Evolutionary conservation across 2,113 vertebrate genomes (phyloP).

Genomic region (Psilopsiagon aymara): DNA sequence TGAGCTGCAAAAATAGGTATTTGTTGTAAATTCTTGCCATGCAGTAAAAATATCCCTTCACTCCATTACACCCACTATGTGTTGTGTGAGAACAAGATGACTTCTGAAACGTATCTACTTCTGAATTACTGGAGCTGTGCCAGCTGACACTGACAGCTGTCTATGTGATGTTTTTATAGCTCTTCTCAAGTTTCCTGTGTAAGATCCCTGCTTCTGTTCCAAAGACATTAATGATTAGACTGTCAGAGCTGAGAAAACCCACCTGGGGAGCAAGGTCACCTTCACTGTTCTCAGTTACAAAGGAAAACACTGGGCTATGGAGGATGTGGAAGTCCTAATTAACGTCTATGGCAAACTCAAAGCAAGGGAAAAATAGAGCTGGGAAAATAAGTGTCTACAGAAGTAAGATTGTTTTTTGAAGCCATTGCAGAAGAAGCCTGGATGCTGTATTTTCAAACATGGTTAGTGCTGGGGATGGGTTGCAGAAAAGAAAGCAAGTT

Average conservation of each 20-base stretch:
- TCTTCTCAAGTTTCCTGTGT: background rate
- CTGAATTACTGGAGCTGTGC: background rate
- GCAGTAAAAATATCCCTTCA: background rate
- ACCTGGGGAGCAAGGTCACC: slow-evolving; percentile 54
- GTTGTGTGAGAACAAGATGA: background rate
- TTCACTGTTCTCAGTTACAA: background rate
- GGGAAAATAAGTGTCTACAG: background rate
- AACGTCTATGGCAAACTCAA: background rate
- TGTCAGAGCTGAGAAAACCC: slow-evolving; percentile 53
- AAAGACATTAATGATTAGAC: slow-evolving; percentile 59
- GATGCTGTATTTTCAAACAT: slow-evolving; percentile 30
- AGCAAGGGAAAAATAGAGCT: background rate
- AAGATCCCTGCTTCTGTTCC: slow-evolving; percentile 37
- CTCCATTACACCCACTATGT: background rate
- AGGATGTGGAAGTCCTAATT: slow-evolving; percentile 50
- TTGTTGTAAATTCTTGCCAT: background rate
- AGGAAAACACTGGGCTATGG: slow-evolving; percentile 1
- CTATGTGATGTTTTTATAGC: slow-evolving; percentile 6
- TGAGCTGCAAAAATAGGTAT: background rate
- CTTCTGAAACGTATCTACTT: background rate
- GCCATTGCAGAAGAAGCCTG: background rate
- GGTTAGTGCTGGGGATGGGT: slow-evolving; percentile 33
- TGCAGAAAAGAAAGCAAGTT: slow-evolving; percentile 6
- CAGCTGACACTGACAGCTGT: slow-evolving; percentile 35
- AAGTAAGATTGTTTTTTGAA: background rate